Evolutionary conservation across 2,113 vertebrate genomes (phyloP).

Genomic region (Rhinogobius similis): DNA sequence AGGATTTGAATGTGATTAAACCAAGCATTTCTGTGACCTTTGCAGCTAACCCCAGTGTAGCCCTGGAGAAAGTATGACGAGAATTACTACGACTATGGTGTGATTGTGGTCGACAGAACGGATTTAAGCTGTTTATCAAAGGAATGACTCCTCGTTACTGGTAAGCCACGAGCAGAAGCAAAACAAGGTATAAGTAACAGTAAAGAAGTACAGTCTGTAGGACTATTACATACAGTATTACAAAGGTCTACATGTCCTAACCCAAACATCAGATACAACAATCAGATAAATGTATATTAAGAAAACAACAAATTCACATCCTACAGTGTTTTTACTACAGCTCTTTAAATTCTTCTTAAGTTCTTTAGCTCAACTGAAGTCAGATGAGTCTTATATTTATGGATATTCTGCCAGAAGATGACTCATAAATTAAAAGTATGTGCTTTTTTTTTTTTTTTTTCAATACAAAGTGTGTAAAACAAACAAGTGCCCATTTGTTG

Average conservation of each 20-base stretch:
- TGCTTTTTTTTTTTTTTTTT: no score
- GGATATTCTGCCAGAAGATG: neutral
- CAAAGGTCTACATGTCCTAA: no score
- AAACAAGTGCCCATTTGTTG: neutral
- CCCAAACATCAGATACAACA: no score
- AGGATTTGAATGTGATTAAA: slow-evolving; percentile 4
- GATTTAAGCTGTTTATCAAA: neutral
- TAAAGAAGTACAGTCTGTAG: neutral
- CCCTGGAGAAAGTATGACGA: slow-evolving; percentile 14
- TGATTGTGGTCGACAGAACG: neutral
- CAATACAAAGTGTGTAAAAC: no score
- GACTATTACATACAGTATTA: no score
- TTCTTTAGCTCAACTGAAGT: neutral
- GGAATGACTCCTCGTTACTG: slow-evolving; percentile 12
- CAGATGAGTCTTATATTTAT: neutral
- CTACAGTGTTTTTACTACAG: no score
- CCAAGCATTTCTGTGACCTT: neutral
- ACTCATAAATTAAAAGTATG: slow-evolving; percentile 4
- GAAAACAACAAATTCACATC: no score
- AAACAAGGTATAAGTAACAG: neutral
- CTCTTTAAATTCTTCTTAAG: no score
- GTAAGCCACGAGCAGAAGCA: neutral
- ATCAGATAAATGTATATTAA: no score
- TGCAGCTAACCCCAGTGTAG: neutral
- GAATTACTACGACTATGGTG: slow-evolving; percentile 10